A percentile compares a stretch with the other conserved stretches of the same genome.
Evolutionary conservation across 92 coral and sea anemone genomes (phyloP).

Genomic region (Pocillopora meandrina): DNA sequence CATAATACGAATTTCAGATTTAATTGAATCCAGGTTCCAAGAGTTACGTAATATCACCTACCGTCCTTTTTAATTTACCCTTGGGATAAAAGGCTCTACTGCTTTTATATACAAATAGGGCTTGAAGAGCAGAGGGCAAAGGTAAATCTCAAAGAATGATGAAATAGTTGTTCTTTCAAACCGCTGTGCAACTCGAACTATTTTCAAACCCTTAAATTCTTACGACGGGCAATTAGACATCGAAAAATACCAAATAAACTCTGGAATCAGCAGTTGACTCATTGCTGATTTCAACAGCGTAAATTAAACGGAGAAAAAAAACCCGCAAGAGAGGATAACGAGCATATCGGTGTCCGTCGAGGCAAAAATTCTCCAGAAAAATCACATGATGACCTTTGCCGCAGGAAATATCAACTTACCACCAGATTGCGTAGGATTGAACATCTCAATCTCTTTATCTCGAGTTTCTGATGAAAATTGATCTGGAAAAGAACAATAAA

Average conservation of each 20-base stretch:
- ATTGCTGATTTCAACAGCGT: no score
- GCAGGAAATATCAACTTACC: slow-evolving; percentile 5
- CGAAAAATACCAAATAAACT: not conserved
- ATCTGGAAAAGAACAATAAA: slow-evolving; percentile 14
- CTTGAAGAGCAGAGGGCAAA: slow-evolving; percentile 13
- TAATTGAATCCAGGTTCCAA: no score
- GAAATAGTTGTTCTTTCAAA: not conserved
- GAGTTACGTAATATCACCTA: not conserved
- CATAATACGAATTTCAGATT: no score
- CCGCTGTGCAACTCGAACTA: not conserved
- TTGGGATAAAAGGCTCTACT: not conserved
- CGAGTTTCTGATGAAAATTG: slow-evolving; percentile 29
- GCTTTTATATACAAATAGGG: not conserved
- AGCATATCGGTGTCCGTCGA: no score
- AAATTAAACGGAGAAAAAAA: no score
- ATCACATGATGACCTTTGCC: no score
- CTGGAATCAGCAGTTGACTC: no score
- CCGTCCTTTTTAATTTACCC: not conserved
- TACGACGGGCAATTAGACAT: not conserved
- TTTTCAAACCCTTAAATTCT: not conserved
- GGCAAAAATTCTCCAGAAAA: no score
- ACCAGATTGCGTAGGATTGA: slow-evolving; percentile 20
- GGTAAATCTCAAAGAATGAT: not conserved
- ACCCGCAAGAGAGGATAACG: no score
- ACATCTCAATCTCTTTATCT: slow-evolving; percentile 27